phyloP scores from a whole-genome alignment of 2,888 invertebrate species.

The Macaria notata region DNA sequence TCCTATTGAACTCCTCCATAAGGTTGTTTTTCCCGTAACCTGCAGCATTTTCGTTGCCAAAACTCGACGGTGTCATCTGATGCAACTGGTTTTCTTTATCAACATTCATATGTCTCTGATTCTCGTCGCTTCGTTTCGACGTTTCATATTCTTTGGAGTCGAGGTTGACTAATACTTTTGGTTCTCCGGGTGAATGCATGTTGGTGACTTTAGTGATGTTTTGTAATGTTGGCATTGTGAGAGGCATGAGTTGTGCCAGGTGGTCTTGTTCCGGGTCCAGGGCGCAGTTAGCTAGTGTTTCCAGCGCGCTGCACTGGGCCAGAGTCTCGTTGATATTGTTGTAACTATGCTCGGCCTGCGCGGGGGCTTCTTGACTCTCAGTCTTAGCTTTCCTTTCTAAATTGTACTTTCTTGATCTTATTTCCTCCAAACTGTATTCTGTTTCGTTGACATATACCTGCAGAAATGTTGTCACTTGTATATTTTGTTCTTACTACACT shows the following conservation, averaged over 20 bases:
- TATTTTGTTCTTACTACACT: too few species aligned
- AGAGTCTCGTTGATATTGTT: conserved; percentile 65
- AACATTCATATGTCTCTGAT: conserved; percentile 45
- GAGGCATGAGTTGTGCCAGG: conserved; percentile 71
- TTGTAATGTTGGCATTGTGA: conserved; percentile 70
- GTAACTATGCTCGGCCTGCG: conserved; percentile 51
- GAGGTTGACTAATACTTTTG: conserved; percentile 72
- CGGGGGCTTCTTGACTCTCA: conserved; percentile 49
- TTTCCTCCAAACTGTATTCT: conserved; percentile 91
- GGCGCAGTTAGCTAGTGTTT: conserved; percentile 76
- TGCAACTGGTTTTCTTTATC: conserved; percentile 66
- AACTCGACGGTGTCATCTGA: conserved; percentile 42
- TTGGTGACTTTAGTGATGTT: conserved; percentile 74
- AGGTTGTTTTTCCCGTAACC: conserved; percentile 67
- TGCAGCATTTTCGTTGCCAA: conserved; percentile 53
- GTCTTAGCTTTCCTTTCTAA: conserved; percentile 58
- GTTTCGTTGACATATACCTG: conserved; percentile 79
- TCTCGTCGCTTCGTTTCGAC: conserved; percentile 60
- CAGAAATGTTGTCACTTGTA: background rate
- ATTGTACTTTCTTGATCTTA: conserved; percentile 84
- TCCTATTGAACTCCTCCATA: conserved; percentile 75
- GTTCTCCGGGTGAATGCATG: conserved; percentile 77
- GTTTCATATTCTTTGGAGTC: conserved; percentile 75
- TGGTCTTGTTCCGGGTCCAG: conserved; percentile 73
- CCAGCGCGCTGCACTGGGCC: conserved; percentile 75